Evolutionary conservation across 2,888 invertebrate species (phyloP), one percentile per base, ranked within the genome.

Genomic region (Steinernema carpocapsae): DNA sequence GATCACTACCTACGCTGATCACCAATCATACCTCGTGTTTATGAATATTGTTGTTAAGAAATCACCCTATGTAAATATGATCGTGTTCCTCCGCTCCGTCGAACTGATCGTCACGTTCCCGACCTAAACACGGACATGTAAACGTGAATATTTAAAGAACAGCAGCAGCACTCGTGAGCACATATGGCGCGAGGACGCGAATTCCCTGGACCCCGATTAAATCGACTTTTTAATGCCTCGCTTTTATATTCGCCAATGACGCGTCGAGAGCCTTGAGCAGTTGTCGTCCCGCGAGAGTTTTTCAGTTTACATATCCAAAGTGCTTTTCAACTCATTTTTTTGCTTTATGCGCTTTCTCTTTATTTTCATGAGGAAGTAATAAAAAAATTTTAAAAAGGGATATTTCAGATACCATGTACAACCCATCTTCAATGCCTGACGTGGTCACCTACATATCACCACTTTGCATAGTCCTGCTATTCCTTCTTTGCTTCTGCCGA

Each of bases 141-240:
- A n/a, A n/a, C 43, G 14, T 43, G 43, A 43, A 43, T 43, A 43
- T 12, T 43, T 14, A 43, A 43, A 43, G 14, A 43, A 43, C n/a
- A n/a, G n/a, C 43, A 43, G 43, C 43, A 7, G 43, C 43, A 43
- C 43, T 43, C 7, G 7, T 12, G 43, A 7, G 43, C 43, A 43
- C 43, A 14, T 43, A 12, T 7, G 7, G 14, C 43, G 43, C 14
- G 43, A 43, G 43, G 14, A 43, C 10, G 43, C 19, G 51, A 10
- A 51, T 19, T 51, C 51, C 51, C 51, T n/a, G 14, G 51, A 6
- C 19, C 6, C 14, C 51, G 51, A 51, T 51, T 51, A 51, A 51
- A 51, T 51, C 51, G 51, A 51, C 51, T 51, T 51, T 51, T 51
- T 51, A 51, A 51, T 51, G 51, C 51, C 19, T 10, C 51, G 51